phyloP scores from a whole-genome alignment of 2,113 vertebrate genomes.

The Coturnix japonica region DNA sequence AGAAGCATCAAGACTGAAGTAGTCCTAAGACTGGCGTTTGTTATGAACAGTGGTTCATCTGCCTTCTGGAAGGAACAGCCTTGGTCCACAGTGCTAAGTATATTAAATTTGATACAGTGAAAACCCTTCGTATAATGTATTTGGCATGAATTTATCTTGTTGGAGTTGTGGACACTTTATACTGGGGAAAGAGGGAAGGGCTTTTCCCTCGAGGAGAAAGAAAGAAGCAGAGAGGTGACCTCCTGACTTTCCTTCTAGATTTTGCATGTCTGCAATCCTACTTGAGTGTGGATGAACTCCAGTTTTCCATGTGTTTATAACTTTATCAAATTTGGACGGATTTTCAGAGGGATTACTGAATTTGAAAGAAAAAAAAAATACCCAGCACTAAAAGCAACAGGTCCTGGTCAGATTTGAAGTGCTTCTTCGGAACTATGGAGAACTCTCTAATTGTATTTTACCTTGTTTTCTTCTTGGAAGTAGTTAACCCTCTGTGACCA shows the following conservation, averaged over 20 bases:
- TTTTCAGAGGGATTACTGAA: conserved; percentile 21
- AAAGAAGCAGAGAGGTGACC: background rate
- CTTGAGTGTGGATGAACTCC: conserved; percentile 6
- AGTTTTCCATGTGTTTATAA: conserved; percentile 39
- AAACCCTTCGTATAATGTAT: background rate
- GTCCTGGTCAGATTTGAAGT: background rate
- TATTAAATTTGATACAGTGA: background rate
- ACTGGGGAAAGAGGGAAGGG: background rate
- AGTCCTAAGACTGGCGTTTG: background rate
- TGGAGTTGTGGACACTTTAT: background rate
- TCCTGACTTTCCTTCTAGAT: background rate
- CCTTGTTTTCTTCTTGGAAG: background rate
- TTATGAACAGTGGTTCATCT: background rate
- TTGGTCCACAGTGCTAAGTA: background rate
- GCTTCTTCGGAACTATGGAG: background rate
- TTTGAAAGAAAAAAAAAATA: background rate
- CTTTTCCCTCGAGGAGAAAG: background rate
- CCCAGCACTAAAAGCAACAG: background rate
- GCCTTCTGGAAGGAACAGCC: background rate
- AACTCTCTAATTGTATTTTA: background rate
- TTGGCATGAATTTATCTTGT: background rate
- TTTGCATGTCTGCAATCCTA: background rate
- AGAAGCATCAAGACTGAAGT: background rate
- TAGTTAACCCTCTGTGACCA: background rate
- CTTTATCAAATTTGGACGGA: conserved; percentile 16